These are phyloP conservation scores for Acronicta psi DNA, from an alignment of 2,888 invertebrate species.

Conservation along the genomic window DNA sequence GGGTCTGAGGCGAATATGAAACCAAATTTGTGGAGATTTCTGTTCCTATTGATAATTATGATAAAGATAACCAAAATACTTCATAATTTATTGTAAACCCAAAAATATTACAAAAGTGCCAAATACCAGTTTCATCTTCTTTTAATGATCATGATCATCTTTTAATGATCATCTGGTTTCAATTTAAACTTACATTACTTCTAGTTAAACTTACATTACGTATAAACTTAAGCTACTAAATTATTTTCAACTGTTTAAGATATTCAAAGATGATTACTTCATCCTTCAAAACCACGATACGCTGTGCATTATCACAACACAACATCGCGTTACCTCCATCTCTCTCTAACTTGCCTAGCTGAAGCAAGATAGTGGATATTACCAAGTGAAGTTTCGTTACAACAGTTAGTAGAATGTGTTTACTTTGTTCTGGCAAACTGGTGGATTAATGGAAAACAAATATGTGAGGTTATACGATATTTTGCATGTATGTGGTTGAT, in stretches of 20 bases:
- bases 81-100: too few relatives aligned
- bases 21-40: too few relatives aligned
- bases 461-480: slow-evolving; percentile 62
- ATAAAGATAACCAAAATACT: too few relatives aligned
- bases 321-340: slow-evolving; percentile 28
- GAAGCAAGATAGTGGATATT: slow-evolving; percentile 32
- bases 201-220: neutral
- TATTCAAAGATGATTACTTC: slow-evolving; percentile 51
- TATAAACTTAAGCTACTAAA: slow-evolving; percentile 12
- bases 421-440: slow-evolving; percentile 63
- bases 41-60: too few relatives aligned
- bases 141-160: too few relatives aligned
- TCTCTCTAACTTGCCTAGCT: slow-evolving; percentile 15
- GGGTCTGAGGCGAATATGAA: too few relatives aligned
- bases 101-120: too few relatives aligned
- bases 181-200: too few relatives aligned
- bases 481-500: slow-evolving; percentile 47
- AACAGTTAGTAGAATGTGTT: slow-evolving; percentile 54
- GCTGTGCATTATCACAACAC: slow-evolving; percentile 46
- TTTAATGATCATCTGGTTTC: too few relatives aligned
- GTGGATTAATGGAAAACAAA: slow-evolving; percentile 72
- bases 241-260: slow-evolving; percentile 33
- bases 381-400: slow-evolving; percentile 54
- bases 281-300: slow-evolving; percentile 33
- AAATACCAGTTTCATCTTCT: too few relatives aligned